These are phyloP conservation scores for Heteronetta atricapilla DNA, from an alignment of 2,113 vertebrate genomes.

Conservation along the genomic window DNA sequence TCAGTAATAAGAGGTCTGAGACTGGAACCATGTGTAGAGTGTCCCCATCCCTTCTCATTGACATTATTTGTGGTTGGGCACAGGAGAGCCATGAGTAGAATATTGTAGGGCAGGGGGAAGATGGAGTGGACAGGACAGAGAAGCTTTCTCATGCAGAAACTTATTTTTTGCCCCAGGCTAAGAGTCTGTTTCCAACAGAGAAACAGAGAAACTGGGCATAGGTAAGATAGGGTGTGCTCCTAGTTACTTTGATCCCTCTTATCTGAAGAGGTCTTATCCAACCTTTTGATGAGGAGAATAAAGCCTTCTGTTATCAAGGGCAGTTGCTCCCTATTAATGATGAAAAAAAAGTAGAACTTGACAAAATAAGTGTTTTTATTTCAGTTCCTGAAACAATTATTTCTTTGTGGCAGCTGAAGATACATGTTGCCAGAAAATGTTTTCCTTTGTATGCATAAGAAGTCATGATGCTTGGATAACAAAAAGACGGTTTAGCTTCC, in stretches of 20 bases:
- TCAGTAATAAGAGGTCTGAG: neutral
- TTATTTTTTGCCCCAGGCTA: neutral
- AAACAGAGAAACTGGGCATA: neutral
- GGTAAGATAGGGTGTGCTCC: neutral
- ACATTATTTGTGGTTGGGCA: neutral
- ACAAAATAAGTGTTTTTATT: neutral
- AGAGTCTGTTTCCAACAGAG: neutral
- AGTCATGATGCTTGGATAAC: neutral
- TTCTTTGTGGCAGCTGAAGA: neutral
- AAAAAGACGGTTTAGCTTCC: neutral
- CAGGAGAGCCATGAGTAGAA: neutral
- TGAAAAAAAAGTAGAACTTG: neutral
- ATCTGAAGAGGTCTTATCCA: neutral
- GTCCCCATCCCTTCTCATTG: neutral
- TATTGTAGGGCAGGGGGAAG: neutral
- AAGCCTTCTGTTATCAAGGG: neutral
- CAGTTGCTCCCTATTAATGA: neutral
- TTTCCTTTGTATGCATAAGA: neutral
- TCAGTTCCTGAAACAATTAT: neutral
- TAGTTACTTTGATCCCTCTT: neutral
- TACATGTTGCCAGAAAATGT: neutral
- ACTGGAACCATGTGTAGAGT: neutral
- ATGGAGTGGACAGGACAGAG: neutral
- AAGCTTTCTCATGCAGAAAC: neutral
- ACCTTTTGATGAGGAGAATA: neutral